Evolutionary conservation across 2,113 vertebrate genomes (phyloP).

Genomic region (Otocyon megalotis): DNA sequence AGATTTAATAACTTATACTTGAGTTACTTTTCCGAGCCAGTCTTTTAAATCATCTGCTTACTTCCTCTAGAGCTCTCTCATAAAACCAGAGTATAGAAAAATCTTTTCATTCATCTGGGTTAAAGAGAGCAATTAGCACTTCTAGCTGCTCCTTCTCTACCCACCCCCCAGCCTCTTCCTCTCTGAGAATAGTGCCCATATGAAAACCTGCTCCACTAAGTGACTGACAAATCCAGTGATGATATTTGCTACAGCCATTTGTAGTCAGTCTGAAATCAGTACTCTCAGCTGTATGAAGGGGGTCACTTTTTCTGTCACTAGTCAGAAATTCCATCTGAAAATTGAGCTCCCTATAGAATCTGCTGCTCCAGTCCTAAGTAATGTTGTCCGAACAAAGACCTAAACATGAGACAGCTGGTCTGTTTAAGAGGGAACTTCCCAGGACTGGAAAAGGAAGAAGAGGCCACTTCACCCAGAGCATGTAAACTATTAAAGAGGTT

Average conservation of each 20-base stretch:
- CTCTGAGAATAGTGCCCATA: neutral
- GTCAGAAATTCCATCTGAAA: conserved; percentile 49
- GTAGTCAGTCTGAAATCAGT: conserved; percentile 16
- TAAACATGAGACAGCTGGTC: conserved; percentile 1
- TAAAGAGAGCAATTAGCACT: neutral
- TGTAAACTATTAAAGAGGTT: conserved; percentile 23
- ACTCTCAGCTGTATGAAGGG: neutral
- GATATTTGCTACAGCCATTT: conserved; percentile 49
- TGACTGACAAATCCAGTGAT: neutral
- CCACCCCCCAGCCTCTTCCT: neutral
- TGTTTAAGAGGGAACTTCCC: conserved; percentile 22
- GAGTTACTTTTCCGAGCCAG: conserved; percentile 28
- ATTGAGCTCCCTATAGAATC: conserved; percentile 43
- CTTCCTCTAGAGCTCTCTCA: neutral
- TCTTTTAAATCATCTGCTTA: conserved; percentile 5
- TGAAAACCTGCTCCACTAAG: conserved; percentile 4
- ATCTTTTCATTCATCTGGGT: conserved; percentile 26
- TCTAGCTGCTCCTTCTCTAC: neutral
- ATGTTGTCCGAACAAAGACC: conserved; percentile 8
- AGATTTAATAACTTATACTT: conserved; percentile 34
- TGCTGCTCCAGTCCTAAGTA: conserved; percentile 12
- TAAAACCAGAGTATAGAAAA: conserved; percentile 38
- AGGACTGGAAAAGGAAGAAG: conserved; percentile 13
- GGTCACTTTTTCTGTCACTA: conserved; percentile 18
- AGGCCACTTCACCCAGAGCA: conserved; percentile 1